phyloP scores from a whole-genome alignment of 2,113 vertebrate genomes.

The Bujurquina vittata region DNA sequence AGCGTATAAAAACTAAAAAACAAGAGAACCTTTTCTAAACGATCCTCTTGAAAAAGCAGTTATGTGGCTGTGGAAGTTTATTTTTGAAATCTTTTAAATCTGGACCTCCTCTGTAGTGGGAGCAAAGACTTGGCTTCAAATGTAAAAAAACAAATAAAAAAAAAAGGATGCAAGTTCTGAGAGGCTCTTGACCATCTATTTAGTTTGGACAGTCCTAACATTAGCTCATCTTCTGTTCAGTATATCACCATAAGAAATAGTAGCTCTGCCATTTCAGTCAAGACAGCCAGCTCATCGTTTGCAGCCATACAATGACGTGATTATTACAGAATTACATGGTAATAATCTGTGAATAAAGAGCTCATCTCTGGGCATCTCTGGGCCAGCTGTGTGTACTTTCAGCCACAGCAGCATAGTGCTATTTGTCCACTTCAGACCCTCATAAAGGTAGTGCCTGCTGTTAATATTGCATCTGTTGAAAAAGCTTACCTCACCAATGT shows the following conservation, averaged over 20 bases:
- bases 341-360: not conserved
- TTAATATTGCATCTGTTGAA: not conserved
- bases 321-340: not conserved
- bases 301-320: rapidly evolving
- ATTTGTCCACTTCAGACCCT: not conserved
- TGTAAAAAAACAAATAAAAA: not conserved
- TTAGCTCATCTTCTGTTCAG: not conserved
- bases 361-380: not conserved
- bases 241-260: not conserved
- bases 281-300: not conserved
- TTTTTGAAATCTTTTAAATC: not conserved
- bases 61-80: not conserved
- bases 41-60: not conserved
- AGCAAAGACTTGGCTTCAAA: rapidly evolving
- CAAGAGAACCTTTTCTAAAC: no score
- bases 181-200: rapidly evolving
- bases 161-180: not conserved
- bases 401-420: not conserved
- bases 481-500: slow-evolving; percentile 86
- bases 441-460: not conserved
- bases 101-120: not conserved
- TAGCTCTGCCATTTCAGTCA: not conserved
- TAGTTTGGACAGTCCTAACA: not conserved
- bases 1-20: no score
- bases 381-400: not conserved